phyloP scores from a whole-genome alignment of 2,797 vertebrate genomes.

The Sciurus vulgaris region DNA sequence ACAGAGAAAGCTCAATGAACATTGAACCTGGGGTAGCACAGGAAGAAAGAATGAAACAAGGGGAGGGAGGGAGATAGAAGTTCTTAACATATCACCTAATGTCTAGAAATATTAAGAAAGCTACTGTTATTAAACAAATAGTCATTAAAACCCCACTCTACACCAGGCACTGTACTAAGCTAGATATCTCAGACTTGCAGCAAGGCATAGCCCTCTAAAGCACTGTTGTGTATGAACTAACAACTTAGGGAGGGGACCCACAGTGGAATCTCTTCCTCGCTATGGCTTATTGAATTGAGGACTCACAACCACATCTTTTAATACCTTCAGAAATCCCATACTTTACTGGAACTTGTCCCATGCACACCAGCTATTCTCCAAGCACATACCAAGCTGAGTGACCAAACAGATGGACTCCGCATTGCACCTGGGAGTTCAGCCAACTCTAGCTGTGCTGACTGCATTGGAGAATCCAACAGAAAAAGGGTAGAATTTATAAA shows the following conservation, averaged over 20 bases:
- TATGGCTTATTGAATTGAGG: not conserved
- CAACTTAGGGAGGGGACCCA: not conserved
- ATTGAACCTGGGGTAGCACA: not conserved
- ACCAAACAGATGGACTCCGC: slow-evolving; percentile 73
- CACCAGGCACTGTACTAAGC: not conserved
- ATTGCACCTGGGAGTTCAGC: slow-evolving; percentile 49
- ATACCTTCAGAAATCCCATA: slow-evolving; percentile 58
- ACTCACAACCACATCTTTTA: slow-evolving; percentile 13
- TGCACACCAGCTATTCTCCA: slow-evolving; percentile 7
- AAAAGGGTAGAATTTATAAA: not conserved
- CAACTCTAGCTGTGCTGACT: slow-evolving; percentile 48
- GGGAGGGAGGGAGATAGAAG: not conserved
- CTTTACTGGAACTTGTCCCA: slow-evolving; percentile 40
- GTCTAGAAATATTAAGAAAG: not conserved
- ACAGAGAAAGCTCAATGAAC: not conserved
- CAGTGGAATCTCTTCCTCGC: not conserved
- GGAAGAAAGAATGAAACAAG: accelerated
- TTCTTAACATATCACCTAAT: not conserved
- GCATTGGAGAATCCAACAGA: not conserved
- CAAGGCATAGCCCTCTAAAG: not conserved
- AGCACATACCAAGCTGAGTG: slow-evolving; percentile 26
- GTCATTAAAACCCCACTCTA: not conserved
- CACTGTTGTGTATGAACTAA: not conserved
- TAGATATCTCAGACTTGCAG: not conserved
- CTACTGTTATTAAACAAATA: not conserved